Conservation (phyloP, 2,797 vertebrate genomes). For the Telmatherina bonti region DNA sequence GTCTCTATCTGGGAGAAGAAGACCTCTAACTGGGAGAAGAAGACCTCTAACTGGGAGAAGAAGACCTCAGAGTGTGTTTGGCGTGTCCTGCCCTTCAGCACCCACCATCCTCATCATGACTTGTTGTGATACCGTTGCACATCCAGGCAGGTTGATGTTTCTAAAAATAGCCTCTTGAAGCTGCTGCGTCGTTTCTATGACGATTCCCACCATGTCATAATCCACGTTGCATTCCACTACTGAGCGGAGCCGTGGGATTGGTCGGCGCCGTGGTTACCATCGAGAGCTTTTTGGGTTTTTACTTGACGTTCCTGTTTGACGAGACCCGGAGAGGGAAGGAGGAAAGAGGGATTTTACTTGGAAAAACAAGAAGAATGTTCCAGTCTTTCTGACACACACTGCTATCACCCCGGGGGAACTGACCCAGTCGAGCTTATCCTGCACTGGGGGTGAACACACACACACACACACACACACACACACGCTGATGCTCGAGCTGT, state of each 20-base stretch:
- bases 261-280: constrained; percentile 48
- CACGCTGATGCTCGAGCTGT: constrained; percentile 66
- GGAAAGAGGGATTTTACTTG: constrained; percentile 47
- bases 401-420: constrained; percentile 67
- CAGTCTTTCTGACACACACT: constrained; percentile 66
- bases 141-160: constrained; percentile 55
- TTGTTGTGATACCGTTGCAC: constrained; percentile 49
- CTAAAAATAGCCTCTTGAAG: constrained; percentile 73
- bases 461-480: constrained; percentile 52
- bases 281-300: constrained; percentile 55
- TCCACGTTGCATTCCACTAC: constrained; percentile 70
- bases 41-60: background rate
- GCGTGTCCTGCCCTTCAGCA: background rate
- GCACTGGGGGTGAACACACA: constrained; percentile 36
- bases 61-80: background rate
- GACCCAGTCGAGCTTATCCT: constrained; percentile 72
- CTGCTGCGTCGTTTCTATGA: constrained; percentile 72
- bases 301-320: constrained; percentile 30
- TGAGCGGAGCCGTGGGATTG: constrained; percentile 46
- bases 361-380: constrained; percentile 70
- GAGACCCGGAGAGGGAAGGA: background rate
- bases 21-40: background rate
- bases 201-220: constrained; percentile 68
- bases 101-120: constrained; percentile 5
- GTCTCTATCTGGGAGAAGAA: background rate